Base-by-base conservation (phyloP, 2,113 vertebrate genomes). In the Corythoichthys haematopterus region DNA sequence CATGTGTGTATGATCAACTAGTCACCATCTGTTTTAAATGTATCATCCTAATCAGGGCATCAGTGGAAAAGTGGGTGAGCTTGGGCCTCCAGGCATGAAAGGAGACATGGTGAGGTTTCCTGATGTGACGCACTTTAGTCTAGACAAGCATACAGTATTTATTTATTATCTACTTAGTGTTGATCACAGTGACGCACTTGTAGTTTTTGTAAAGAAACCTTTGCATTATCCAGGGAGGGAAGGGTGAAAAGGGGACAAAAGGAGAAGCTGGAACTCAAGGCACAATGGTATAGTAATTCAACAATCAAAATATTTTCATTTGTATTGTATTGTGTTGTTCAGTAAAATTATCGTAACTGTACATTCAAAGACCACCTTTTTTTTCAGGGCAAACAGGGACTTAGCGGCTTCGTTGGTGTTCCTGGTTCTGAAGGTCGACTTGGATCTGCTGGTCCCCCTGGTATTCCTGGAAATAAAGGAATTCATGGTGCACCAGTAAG, bases 401-500 rank as follows among this genome's bases (percentile, higher is more conserved):
- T 70, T 47, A 57, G 6, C n/a, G 91, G 89, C 11, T 64, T 72
- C 35, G 51, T 14, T 45, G 91, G 91, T 4, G n/a, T 59, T 63
- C 14, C 47, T 2, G 89, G 91, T 48, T 58, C 43, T 12, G 90
- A 87, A 84, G 92, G 91, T 61, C 80, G 3, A 55, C 58, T 47
- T 67, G 92, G 91, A 64, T 62, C 71, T 57, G 16, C 28, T 48
- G 92, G 91, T 8, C 78, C 74, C 58, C 77, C 75, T 45, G 90
- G 91, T 60, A 48, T 10, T 46, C 77, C 67, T 48, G 90, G 90
- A 70, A 16, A 11, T 46, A 82, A 83, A 80, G 91, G 91, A 58
- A 68, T 43, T 47, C 75, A 57, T n/a, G 92, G 90, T 1, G 36
- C 69, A 46, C 89, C 85, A 82, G 92, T 91, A 58, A 77, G 66